Evolutionary conservation across 2,797 vertebrate species (phyloP), one percentile per base, ranked within the genome.

Genomic region (Neopelma chrysocephalum): DNA sequence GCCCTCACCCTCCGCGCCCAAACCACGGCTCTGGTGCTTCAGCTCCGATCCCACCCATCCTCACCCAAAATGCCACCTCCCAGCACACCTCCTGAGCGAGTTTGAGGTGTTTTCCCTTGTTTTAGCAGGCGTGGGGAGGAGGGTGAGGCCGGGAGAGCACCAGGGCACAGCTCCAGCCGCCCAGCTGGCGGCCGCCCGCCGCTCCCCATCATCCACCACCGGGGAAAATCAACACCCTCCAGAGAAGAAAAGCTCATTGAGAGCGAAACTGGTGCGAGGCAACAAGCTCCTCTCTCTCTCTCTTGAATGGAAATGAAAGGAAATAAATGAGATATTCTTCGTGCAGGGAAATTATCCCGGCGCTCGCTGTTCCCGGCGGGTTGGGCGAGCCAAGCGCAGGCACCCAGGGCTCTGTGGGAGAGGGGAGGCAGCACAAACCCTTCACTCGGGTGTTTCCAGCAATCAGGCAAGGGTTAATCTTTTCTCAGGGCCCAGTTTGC

Each of bases 241-340:
- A 32, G 75, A 38, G 70, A 57, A 76, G 38, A 57, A 84, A 61
- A 34, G 48, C 81, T 60, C 56, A 12, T 42, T 42, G 91, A 91
- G 80, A 85, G 65, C 32, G 50, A 62, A 32, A 29, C 34, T 21
- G 31, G 75, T 45, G 48, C 2, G 2, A 68, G 29, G 58, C 36
- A 92, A 60, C 38, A 32, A 62, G 69, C 54, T 45, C 19, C 71
- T 36, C 69, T 34, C 53, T 66, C 68, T 50, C 69, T 34, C 53
- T 66, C 68, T 50, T 57, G 42, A 56, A 62, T 27, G 0, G 4
- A 40, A 66, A 84, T 38, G 65, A 77, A 89, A 81, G 81, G 22
- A 76, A 61, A 69, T 50, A 91, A 89, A 91, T 29, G 50, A 95
- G 77, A 57, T 15, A 40, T 84, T 91, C 77, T 81, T 80, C 68